phyloP scores from a whole-genome alignment of 2,888 invertebrate species.

The Pyrocoelia pectoralis region DNA sequence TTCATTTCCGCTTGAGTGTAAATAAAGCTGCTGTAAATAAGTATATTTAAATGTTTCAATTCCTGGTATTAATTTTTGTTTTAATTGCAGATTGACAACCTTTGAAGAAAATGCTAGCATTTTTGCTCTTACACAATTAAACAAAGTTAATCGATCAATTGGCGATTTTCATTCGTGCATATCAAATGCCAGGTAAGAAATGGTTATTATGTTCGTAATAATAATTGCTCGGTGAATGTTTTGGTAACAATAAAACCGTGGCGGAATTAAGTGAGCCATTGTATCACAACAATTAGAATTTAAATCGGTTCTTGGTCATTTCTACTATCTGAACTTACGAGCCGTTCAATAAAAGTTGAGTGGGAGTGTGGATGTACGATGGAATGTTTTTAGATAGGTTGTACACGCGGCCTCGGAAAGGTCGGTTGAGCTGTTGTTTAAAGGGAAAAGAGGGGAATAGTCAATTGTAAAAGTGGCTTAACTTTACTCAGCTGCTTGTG shows the following conservation, averaged over 20 bases:
- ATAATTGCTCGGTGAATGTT: not conserved
- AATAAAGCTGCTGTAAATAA: conserved; percentile 5
- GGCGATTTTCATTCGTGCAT: conserved; percentile 6
- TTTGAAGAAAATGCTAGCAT: conserved; percentile 16
- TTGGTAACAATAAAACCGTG: conserved; percentile 3
- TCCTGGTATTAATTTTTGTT: not conserved
- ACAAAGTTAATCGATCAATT: not conserved
- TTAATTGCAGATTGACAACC: conserved; percentile 13
- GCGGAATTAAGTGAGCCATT: conserved; percentile 13
- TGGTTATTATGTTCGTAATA: not conserved
- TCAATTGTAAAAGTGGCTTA: conserved; percentile 45
- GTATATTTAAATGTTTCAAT: not conserved
- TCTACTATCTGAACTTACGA: conserved; percentile 33
- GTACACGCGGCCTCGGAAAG: conserved; percentile 58
- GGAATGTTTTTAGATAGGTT: conserved; percentile 49
- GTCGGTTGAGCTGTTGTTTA: conserved; percentile 51
- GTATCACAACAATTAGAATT: conserved; percentile 28
- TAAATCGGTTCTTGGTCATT: conserved; percentile 20
- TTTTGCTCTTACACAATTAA: conserved; percentile 3
- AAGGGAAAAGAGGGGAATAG: conserved; percentile 41
- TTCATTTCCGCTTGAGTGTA: conserved; percentile 3
- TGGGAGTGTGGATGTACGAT: conserved; percentile 36
- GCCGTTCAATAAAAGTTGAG: conserved; percentile 39
- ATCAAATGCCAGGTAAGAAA: conserved; percentile 24
- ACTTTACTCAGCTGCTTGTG: conserved; percentile 45